Evolutionary conservation across 2,113 vertebrate species (phyloP), one percentile per base, ranked within the genome.

Genomic region (Malurus elegans): DNA sequence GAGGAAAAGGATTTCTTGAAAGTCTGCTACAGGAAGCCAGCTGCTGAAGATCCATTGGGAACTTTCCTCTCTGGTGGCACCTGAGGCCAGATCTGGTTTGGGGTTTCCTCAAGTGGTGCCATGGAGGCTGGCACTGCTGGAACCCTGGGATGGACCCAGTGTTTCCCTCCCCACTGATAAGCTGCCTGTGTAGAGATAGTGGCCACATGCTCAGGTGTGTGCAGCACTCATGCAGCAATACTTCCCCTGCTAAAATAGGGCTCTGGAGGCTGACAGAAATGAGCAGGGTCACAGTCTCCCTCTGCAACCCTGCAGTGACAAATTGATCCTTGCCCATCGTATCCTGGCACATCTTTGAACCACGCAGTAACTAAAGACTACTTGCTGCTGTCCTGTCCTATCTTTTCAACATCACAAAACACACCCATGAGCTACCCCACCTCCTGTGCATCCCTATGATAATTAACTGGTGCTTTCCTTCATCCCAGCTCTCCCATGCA

Each of bases 301-400:
- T 78, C 18, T 74, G 47, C 64, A 62, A 8, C 23, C 54, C 36
- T 36, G 5, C 10, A 14, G 8, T 21, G 74, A 45, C 6, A 31
- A 92, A 57, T 1, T 1, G 4, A 29, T 71, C 47, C 42, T 90
- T 74, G 26, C 29, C 16, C 0, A 0, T 5, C 0, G 0, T 4
- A 1, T 34, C 23, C 48, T 44, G 42, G 18, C 32, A 54, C 17
- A 24, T 53, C 15, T 38, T 36, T 23, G 38, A 51, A 40, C 8
- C 31, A 18, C 18, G 5, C 31, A 44, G 2, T 20, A 82, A 79
- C 17, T 70, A n/a, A 34, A 6, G 3, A 9, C 19, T 69, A 29
- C 34, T 65, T 88, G 23, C 42, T 56, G 28, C 57, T 9, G 3
- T 65, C 23, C 57, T 47, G 18, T 51, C 19, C 31, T 36, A 15